Percentiles rank a stretch among this genome's conserved stretches.
These are phyloP conservation scores for Ryuthela nishihirai DNA, from an alignment of 2,888 invertebrate genomes.

Conservation along the genomic window DNA sequence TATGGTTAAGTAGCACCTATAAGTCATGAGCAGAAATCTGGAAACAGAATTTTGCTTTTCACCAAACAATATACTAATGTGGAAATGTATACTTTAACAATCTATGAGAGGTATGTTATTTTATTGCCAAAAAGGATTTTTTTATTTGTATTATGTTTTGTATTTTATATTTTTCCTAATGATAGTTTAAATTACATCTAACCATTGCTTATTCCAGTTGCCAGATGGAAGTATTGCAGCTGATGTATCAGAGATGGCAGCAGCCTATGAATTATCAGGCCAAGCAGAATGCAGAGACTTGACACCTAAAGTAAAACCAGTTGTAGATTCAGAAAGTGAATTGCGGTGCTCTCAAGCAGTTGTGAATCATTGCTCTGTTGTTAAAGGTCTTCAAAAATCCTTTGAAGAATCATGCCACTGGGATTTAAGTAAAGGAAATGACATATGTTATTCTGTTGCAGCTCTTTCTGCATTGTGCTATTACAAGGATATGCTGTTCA, in stretches of 20 bases:
- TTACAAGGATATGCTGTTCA: background rate
- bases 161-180: no score
- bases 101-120: no score
- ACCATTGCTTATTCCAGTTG: constrained; percentile 15
- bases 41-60: no score
- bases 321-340: background rate
- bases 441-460: constrained; percentile 10
- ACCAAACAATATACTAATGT: no score
- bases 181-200: no score
- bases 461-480: constrained; percentile 17
- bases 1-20: no score
- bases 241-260: constrained; percentile 4
- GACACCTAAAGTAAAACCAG: background rate
- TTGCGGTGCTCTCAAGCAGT: no score
- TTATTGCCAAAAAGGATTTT: no score
- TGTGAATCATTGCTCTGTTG: background rate
- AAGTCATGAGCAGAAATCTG: no score
- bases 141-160: no score
- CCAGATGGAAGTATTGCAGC: constrained; percentile 9
- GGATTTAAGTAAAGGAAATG: background rate
- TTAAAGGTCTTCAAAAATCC: background rate
- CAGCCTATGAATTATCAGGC: constrained; percentile 19
- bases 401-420: constrained; percentile 9
- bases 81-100: no score
- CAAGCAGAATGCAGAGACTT: constrained; percentile 14